A percentile compares a stretch with the other conserved stretches of the same genome.
Conservation (phyloP, 35 echinoderm and acorn worm species). For the Anneissia japonica region DNA sequence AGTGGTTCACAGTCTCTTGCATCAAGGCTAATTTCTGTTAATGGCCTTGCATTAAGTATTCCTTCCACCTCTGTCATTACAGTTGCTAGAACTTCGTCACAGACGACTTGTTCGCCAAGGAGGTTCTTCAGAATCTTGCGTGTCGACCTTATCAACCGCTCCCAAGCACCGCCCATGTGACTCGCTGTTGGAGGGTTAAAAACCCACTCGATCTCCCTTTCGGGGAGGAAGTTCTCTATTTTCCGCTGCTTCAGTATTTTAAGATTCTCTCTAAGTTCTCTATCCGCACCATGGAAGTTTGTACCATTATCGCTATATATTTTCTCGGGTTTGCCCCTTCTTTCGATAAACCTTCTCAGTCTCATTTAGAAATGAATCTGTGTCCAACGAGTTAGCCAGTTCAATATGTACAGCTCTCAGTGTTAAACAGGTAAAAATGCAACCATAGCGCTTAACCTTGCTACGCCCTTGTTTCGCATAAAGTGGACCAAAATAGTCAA, state of each 20-base stretch:
- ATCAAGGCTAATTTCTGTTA: not conserved
- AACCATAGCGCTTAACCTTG: constrained; percentile 48
- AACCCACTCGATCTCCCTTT: not conserved
- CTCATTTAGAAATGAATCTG: no score
- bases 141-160: not conserved
- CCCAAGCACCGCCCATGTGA: not conserved
- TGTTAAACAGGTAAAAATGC: constrained; percentile 58
- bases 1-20: not conserved
- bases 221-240: not conserved
- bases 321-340: no score
- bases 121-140: not conserved
- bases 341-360: not conserved
- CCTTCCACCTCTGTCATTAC: not conserved
- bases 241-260: no score
- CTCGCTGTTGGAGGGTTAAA: not conserved
- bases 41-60: not conserved
- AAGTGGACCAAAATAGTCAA: constrained; percentile 74
- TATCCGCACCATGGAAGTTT: no score
- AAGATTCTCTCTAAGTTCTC: no score
- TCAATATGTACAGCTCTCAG: constrained; percentile 52
- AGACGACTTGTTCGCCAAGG: not conserved
- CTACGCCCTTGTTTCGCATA: constrained; percentile 37
- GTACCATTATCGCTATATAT: no score
- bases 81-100: not conserved
- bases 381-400: constrained; percentile 34